Evolutionary conservation across 2,113 vertebrate genomes (phyloP).

Genomic region (Neodontobutis hainanensis): DNA sequence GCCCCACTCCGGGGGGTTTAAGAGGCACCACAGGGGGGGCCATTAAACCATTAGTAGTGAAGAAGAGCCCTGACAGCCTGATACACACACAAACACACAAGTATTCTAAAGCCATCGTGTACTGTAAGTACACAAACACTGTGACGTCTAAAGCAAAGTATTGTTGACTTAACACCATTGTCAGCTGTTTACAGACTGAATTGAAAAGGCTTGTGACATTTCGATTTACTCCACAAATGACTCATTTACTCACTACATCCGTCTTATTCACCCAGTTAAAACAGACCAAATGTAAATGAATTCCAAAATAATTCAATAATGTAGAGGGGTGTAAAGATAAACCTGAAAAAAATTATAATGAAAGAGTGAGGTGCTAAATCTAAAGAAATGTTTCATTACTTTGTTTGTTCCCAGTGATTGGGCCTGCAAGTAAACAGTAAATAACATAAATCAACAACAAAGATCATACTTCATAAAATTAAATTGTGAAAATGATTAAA

Average conservation of each 20-base stretch:
- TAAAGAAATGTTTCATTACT: no score
- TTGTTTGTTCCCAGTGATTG: no score
- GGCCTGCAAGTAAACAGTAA: no score
- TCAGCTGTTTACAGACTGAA: slow-evolving; percentile 34
- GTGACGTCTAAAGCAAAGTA: slow-evolving; percentile 40
- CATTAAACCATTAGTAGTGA: slow-evolving; percentile 79
- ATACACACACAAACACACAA: slow-evolving; percentile 60
- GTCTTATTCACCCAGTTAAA: slow-evolving; percentile 4
- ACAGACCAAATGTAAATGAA: slow-evolving; percentile 4
- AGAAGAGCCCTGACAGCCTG: slow-evolving; percentile 68
- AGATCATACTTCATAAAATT: no score
- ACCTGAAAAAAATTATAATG: not conserved
- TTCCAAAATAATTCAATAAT: no score
- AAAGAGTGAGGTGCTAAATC: no score
- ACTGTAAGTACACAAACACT: slow-evolving; percentile 54
- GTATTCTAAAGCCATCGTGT: slow-evolving; percentile 38
- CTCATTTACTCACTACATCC: slow-evolving; percentile 14
- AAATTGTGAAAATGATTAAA: no score
- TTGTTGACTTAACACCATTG: slow-evolving; percentile 48
- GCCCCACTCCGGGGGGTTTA: slow-evolving; percentile 72
- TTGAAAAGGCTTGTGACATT: slow-evolving; percentile 25
- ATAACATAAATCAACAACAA: no score
- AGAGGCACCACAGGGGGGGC: slow-evolving; percentile 76
- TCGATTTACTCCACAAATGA: slow-evolving; percentile 19
- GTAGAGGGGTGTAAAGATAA: not conserved